These are phyloP conservation scores for Macquaria australasica DNA, from an alignment of 2,113 vertebrate species.

Conservation along the genomic window DNA sequence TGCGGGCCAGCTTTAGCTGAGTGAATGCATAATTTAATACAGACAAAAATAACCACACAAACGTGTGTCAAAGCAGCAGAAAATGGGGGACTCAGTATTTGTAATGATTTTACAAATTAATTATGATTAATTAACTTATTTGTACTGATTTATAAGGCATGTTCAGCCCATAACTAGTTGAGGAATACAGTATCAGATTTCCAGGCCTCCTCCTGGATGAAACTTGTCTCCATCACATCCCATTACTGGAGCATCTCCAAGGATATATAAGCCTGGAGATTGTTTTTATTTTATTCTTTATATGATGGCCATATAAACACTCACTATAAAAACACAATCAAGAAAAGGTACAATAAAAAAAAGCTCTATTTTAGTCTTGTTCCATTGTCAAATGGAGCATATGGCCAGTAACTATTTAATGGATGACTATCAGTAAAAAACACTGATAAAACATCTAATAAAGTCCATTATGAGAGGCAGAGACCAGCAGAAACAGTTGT, in stretches of 20 bases:
- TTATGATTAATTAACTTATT: too few species aligned
- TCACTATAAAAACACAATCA: slow-evolving; percentile 39
- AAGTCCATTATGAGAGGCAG: slow-evolving; percentile 53
- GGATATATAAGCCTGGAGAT: not conserved
- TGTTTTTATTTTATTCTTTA: not conserved
- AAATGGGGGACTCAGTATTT: not conserved
- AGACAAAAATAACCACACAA: not conserved
- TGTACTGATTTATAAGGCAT: not conserved
- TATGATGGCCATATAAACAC: slow-evolving; percentile 2
- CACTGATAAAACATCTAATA: slow-evolving; percentile 41
- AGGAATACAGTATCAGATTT: not conserved
- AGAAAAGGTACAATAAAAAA: slow-evolving; percentile 35
- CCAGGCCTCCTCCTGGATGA: not conserved
- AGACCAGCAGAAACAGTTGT: slow-evolving; percentile 42
- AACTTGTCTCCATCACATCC: not conserved
- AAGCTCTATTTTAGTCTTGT: slow-evolving; percentile 5
- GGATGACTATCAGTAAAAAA: slow-evolving; percentile 22
- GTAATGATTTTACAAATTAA: not conserved
- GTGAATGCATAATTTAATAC: not conserved
- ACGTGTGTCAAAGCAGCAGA: not conserved
- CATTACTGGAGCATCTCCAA: not conserved
- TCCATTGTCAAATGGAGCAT: slow-evolving; percentile 34
- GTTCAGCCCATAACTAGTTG: not conserved
- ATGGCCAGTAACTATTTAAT: slow-evolving; percentile 54
- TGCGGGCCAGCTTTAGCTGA: not conserved